Conservation (phyloP, 2,797 vertebrate genomes). For the Sebastes steindachneri region DNA sequence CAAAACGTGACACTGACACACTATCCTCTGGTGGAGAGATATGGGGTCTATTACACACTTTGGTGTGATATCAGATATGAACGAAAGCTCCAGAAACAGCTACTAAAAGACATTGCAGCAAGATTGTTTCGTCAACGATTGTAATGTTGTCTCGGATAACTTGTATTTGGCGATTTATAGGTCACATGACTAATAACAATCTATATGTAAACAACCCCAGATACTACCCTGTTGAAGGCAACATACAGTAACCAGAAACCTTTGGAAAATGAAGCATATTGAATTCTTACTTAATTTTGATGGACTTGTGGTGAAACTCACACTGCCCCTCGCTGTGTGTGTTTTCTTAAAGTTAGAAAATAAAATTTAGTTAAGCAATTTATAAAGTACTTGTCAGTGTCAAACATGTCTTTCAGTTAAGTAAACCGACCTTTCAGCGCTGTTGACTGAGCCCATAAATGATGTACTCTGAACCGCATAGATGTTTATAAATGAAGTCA, state of each 20-base stretch:
- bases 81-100: neutral
- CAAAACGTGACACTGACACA: too few species aligned
- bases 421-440: constrained; percentile 39
- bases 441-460: constrained; percentile 35
- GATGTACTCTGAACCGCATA: constrained; percentile 29
- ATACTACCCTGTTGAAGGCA: neutral
- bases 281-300: neutral
- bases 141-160: neutral
- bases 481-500: constrained; percentile 39
- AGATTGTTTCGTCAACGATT: neutral
- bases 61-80: too few species aligned
- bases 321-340: neutral
- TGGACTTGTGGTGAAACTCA: neutral
- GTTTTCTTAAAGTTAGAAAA: neutral
- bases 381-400: constrained; percentile 36
- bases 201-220: neutral
- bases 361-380: constrained; percentile 21
- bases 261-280: too few species aligned
- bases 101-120: neutral
- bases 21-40: too few species aligned
- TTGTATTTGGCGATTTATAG: neutral
- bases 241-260: neutral
- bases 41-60: too few species aligned
- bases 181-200: neutral
- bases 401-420: constrained; percentile 27